Evolutionary conservation across 2,113 vertebrate genomes (phyloP).

Genomic region (Menura novaehollandiae): DNA sequence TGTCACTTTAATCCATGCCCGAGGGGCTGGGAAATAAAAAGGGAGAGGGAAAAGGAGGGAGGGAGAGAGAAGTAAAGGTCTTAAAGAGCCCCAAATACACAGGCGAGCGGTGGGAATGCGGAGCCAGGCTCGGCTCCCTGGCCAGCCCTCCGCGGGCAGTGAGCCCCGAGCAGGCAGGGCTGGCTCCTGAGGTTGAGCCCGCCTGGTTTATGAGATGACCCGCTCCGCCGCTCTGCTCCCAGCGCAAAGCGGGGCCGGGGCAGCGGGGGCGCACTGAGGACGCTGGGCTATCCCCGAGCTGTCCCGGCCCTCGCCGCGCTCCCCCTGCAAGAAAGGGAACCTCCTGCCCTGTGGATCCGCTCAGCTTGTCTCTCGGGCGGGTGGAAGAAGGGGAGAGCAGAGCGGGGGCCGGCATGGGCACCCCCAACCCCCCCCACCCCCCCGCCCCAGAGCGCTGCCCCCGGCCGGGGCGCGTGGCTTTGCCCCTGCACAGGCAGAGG

Average conservation of each 20-base stretch:
- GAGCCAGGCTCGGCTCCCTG: not conserved
- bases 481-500: not conserved
- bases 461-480: not conserved
- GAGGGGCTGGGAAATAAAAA: conserved; percentile 72
- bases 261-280: not conserved
- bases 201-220: not conserved
- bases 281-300: too few species aligned
- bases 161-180: not conserved
- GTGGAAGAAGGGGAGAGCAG: not conserved
- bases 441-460: not conserved
- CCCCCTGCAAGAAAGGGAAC: not conserved
- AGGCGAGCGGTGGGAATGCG: conserved; percentile 65
- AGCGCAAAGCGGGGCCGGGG: not conserved
- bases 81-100: conserved; percentile 75
- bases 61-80: conserved; percentile 49
- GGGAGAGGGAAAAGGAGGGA: conserved; percentile 49
- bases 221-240: not conserved
- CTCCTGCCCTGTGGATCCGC: not conserved
- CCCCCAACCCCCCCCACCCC: too few species aligned
- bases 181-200: not conserved
- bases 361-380: not conserved
- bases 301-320: not conserved
- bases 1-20: conserved; percentile 78
- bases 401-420: not conserved
- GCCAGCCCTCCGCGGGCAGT: conserved; percentile 65